These are phyloP conservation scores for Prunella strophiata DNA, from an alignment of 2,797 vertebrate genomes.

Conservation along the genomic window DNA sequence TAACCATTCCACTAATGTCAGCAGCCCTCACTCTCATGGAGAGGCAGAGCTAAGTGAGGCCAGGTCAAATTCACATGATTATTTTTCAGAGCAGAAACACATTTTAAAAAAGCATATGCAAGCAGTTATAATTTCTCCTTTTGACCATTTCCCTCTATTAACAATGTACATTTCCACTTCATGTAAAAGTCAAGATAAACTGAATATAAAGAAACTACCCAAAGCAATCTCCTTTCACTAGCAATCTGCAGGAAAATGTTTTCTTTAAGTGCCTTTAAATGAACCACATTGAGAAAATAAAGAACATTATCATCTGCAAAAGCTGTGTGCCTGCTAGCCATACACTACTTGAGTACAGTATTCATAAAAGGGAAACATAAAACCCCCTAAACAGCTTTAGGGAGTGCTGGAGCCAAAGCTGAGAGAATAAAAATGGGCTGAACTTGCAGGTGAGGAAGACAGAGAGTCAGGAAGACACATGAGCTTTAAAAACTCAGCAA, in stretches of 20 bases:
- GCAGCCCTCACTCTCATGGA: neutral
- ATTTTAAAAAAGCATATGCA: neutral
- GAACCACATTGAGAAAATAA: neutral
- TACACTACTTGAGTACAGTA: neutral
- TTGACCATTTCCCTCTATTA: neutral
- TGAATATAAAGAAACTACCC: neutral
- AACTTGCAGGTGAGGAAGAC: neutral
- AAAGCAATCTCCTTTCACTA: neutral
- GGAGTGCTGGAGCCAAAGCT: neutral
- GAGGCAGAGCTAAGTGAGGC: neutral
- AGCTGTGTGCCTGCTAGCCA: neutral
- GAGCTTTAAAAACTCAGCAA: neutral
- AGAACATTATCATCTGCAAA: neutral
- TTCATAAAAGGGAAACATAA: neutral
- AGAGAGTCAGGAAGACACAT: fast-evolving
- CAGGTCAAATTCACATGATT: neutral
- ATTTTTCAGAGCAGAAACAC: constrained; percentile 12
- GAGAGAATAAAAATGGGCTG: neutral
- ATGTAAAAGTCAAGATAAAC: neutral
- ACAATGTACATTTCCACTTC: neutral
- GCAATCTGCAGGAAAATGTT: neutral
- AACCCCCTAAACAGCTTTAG: neutral
- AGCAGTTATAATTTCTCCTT: constrained; percentile 17
- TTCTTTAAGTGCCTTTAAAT: constrained; percentile 6
- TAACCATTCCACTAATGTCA: neutral